A percentile compares a stretch with the other conserved stretches of the same genome.
These are phyloP conservation scores for Ataeniobius toweri DNA, from an alignment of 2,797 vertebrate species.

Conservation along the genomic window DNA sequence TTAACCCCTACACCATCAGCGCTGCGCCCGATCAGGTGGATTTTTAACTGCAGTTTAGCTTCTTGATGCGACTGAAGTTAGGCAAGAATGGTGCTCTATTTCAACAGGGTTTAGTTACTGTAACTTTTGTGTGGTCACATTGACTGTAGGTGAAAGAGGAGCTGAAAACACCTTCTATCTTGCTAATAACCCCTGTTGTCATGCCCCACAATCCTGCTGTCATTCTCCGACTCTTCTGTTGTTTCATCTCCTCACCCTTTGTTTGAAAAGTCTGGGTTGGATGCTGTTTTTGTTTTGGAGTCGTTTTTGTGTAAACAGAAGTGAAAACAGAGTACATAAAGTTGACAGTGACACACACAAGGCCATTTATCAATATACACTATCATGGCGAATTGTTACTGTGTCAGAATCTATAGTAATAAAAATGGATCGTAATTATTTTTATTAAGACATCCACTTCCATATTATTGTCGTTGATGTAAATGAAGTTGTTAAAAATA, in stretches of 20 bases:
- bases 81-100: conserved; percentile 6
- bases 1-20: too few species aligned
- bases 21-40: not conserved
- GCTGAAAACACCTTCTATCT: conserved; percentile 6
- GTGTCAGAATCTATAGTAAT: conserved; percentile 26
- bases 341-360: conserved; percentile 22
- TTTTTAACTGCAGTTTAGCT: conserved; percentile 10
- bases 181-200: conserved; percentile 14
- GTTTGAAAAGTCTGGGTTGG: not conserved
- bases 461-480: conserved; percentile 8
- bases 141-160: conserved; percentile 14
- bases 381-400: conserved; percentile 20
- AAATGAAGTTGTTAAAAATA: conserved; percentile 10
- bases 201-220: conserved; percentile 16
- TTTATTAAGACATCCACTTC: conserved; percentile 26
- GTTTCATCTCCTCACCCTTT: conserved; percentile 19
- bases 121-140: conserved; percentile 4
- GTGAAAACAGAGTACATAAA: conserved; percentile 16
- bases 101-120: conserved; percentile 7
- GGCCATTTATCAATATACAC: conserved; percentile 23
- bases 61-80: not conserved
- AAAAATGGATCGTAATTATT: conserved; percentile 27
- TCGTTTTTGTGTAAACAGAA: conserved; percentile 20
- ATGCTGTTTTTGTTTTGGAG: conserved; percentile 17
- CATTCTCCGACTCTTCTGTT: conserved; percentile 15